These are phyloP conservation scores for Rhingia campestris DNA, from an alignment of 2,888 invertebrate species.

Conservation along the genomic window DNA sequence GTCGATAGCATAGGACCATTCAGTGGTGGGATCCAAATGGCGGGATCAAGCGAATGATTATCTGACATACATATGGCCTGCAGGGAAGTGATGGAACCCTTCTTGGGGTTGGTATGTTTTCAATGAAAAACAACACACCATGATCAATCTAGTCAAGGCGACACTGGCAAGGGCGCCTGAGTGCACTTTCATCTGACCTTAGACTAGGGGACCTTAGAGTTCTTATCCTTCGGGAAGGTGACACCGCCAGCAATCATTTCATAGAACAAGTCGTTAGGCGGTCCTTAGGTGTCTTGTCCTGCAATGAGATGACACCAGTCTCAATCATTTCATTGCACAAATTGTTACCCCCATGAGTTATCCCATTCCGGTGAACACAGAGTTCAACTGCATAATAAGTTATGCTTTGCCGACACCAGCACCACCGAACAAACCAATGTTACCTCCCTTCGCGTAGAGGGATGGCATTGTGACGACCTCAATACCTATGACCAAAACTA, in stretches of 20 bases:
- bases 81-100: slow-evolving; percentile 97
- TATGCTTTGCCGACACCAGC: slow-evolving; percentile 98
- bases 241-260: too few relatives aligned
- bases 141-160: slow-evolving; percentile 94
- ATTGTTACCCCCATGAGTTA: slow-evolving; percentile 97
- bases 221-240: too few relatives aligned
- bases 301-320: slow-evolving; percentile 94
- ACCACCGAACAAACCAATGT: slow-evolving; percentile 96
- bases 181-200: slow-evolving; percentile 98
- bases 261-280: too few relatives aligned
- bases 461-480: slow-evolving; percentile 95
- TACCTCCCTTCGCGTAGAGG: slow-evolving; percentile 96
- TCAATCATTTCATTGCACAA: slow-evolving; percentile 98
- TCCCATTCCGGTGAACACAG: slow-evolving; percentile 97
- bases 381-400: slow-evolving; percentile 97
- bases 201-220: slow-evolving; percentile 93
- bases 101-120: slow-evolving; percentile 97
- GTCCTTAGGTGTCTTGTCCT: slow-evolving; percentile 94
- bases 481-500: slow-evolving; percentile 96
- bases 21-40: slow-evolving; percentile 98
- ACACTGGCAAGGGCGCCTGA: slow-evolving; percentile 97
- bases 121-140: slow-evolving; percentile 97
- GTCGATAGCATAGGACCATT: slow-evolving; percentile 95
- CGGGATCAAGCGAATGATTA: slow-evolving; percentile 98
- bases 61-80: slow-evolving; percentile 98